Base-by-base conservation (phyloP, 2,888 invertebrate genomes). In the Lasioglossum lativentre region DNA sequence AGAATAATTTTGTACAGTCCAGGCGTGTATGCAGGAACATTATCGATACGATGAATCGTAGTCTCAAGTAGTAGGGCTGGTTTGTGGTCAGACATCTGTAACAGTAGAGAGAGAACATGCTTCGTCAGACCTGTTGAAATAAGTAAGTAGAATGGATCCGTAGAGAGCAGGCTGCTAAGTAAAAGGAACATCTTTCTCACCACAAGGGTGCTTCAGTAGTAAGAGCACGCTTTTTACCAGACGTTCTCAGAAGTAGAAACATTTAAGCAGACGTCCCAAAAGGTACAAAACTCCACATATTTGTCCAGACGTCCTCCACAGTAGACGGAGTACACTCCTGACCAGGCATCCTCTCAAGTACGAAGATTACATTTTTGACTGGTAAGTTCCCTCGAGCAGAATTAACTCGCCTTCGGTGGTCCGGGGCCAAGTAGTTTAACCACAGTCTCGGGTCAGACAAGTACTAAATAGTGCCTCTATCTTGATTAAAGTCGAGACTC, bases 401-500 rank as follows among this genome's bases (percentile, higher is more conserved):
- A 68, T 38, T 38, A 68, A 34, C 38, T 4, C 23, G 68, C 23
- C 10, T 38, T 38, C 34, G 68, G 23, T 23, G 23, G 12, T 23
- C 12, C 19, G n/a, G 38, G 23, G 68, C 68, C 38, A 68, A 38
- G 38, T 68, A 68, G 68, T 68, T 68, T n/a, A 8, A 38, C 38
- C 38, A 34, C 34, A 12, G 68, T 68, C 68, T 38, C 38, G 10
- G 38, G 68, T 68, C 38, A 4, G 23, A 38, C 68, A 40, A 68
- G 23, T 34, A 68, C 68, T 68, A 68, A 66, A 66, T 52, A 52
- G 47, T 34, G 12, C 23, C 38, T 68, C 38, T 68, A 38, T 68
- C 68, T 68, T 68, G 68, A 68, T 68, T 68, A 38, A 34, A 38
- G 68, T 68, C 10, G 38, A 68, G 68, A 23, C 23, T 40, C 23